phyloP scores from a whole-genome alignment of 2,797 vertebrate genomes.

The Siniperca obscura region DNA sequence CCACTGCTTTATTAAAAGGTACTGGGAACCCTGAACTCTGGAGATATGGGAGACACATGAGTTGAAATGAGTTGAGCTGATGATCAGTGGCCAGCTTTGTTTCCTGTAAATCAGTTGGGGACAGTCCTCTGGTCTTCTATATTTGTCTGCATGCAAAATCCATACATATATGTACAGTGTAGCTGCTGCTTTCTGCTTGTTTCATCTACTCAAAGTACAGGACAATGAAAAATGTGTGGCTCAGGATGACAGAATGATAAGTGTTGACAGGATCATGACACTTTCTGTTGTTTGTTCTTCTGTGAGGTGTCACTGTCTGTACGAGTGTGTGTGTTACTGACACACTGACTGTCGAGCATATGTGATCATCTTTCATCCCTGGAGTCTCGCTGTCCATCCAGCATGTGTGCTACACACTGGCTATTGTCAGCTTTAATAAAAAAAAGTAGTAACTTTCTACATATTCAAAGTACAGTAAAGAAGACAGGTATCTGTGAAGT shows the following conservation, averaged over 20 bases:
- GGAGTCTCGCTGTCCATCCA: constrained; percentile 17
- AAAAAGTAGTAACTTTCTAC: background rate
- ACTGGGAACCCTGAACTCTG: background rate
- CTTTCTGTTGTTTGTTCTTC: constrained; percentile 39
- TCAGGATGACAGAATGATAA: constrained; percentile 29
- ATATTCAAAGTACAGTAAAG: background rate
- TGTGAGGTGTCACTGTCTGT: constrained; percentile 39
- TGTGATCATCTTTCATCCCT: constrained; percentile 50
- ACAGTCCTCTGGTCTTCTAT: background rate
- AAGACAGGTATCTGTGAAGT: background rate
- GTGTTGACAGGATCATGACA: constrained; percentile 35
- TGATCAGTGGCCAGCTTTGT: background rate
- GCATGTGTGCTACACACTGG: background rate
- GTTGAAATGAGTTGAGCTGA: background rate
- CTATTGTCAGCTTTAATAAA: background rate
- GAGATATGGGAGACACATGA: background rate
- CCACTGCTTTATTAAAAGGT: background rate
- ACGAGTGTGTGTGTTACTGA: constrained; percentile 31
- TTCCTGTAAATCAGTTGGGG: background rate
- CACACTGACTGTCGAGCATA: constrained; percentile 59
- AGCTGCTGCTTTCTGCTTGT: background rate
- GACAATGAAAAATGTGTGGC: constrained; percentile 3
- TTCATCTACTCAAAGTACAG: background rate
- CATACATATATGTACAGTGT: background rate
- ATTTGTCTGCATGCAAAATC: background rate